A percentile compares a stretch with the other conserved stretches of the same genome.
phyloP scores from a whole-genome alignment of 35 echinoderm and acorn worm species.

The Ptychodera flava region DNA sequence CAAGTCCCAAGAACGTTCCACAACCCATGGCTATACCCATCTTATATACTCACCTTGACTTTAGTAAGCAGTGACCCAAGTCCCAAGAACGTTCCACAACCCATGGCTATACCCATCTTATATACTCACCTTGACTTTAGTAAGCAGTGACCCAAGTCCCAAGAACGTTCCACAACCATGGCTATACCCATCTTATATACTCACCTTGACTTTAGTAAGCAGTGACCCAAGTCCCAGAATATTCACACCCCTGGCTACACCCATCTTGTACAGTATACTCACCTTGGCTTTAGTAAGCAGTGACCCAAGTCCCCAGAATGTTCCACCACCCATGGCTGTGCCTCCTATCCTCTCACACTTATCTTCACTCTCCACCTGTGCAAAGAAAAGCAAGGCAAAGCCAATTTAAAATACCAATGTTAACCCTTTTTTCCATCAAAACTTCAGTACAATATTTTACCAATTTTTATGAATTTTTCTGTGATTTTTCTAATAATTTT shows the following conservation, averaged over 20 bases:
- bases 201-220: slow-evolving; percentile 10
- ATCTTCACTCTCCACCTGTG: slow-evolving; percentile 2
- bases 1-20: no score
- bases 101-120: no score
- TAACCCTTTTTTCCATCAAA: no score
- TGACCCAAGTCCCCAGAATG: slow-evolving; percentile 18
- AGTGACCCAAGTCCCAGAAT: slow-evolving; percentile 18
- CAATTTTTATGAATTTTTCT: no score
- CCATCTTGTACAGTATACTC: no score
- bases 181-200: no score
- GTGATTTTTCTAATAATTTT: no score
- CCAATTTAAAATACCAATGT: no score
- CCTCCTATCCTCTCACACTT: slow-evolving; percentile 18
- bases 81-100: slow-evolving; percentile 8
- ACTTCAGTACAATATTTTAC: no score
- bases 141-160: slow-evolving; percentile 6
- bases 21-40: no score
- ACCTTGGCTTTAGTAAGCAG: slow-evolving; percentile 19
- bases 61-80: slow-evolving; percentile 7
- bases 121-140: slow-evolving; percentile 11
- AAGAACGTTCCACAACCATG: slow-evolving; percentile 7
- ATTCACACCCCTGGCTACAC: no score
- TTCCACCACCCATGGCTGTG: slow-evolving; percentile 14
- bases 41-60: slow-evolving; percentile 9
- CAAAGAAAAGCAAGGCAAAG: no score